A percentile compares a stretch with the other conserved stretches of the same genome.
Conservation (phyloP, 2,888 invertebrate genomes). For the Blastobasis lacticolella region DNA sequence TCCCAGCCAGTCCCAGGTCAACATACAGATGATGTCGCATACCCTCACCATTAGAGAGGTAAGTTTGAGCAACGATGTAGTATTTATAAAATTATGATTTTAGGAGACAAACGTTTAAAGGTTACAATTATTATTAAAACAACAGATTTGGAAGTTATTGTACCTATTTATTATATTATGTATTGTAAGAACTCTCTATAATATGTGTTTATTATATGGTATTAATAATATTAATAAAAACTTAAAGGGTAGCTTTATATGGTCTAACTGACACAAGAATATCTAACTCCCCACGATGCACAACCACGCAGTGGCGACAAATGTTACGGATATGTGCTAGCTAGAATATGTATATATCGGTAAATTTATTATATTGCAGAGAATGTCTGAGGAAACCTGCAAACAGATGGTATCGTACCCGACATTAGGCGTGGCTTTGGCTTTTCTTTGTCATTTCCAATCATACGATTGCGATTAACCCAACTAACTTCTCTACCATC, state of each 20-base stretch:
- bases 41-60: conserved; percentile 82
- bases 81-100: neutral
- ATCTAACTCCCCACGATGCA: conserved; percentile 37
- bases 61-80: neutral
- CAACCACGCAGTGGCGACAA: conserved; percentile 14
- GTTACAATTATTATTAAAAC: neutral
- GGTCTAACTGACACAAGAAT: conserved; percentile 28
- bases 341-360: conserved; percentile 35
- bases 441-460: conserved; percentile 62
- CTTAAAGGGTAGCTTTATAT: conserved; percentile 20
- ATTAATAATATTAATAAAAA: neutral
- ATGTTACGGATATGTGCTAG: conserved; percentile 5
- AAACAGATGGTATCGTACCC: conserved; percentile 83
- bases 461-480: conserved; percentile 69
- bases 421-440: conserved; percentile 71
- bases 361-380: conserved; percentile 80
- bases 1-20: conserved; percentile 93
- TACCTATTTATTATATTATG: neutral
- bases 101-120: neutral
- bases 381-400: conserved; percentile 88
- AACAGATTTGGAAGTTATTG: neutral
- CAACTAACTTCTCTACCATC: conserved; percentile 54
- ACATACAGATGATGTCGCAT: conserved; percentile 96
- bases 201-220: neutral
- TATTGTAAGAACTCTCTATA: neutral